A percentile compares a stretch with the other conserved stretches of the same genome.
Evolutionary conservation across 2,888 invertebrate genomes (phyloP).

Genomic region (Torymus texanus): DNA sequence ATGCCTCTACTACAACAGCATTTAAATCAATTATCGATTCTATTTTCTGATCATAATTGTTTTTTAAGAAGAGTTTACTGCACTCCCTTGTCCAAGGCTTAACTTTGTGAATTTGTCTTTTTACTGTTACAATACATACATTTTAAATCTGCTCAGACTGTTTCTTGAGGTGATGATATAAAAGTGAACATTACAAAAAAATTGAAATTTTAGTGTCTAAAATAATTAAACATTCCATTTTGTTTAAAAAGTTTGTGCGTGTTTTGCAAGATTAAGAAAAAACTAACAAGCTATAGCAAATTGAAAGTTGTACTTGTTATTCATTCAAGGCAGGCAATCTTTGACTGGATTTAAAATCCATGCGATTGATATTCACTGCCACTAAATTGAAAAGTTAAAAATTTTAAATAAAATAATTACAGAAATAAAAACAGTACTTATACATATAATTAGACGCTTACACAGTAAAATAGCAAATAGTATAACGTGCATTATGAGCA

Average conservation of each 20-base stretch:
- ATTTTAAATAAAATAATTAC: constrained; percentile 15
- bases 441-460: constrained; percentile 13
- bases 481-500: constrained; percentile 45
- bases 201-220: background rate
- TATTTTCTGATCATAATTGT: constrained; percentile 28
- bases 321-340: constrained; percentile 58
- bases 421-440: constrained; percentile 21
- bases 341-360: constrained; percentile 68
- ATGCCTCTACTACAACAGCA: constrained; percentile 79
- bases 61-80: constrained; percentile 56
- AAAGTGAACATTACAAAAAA: background rate
- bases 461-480: constrained; percentile 31
- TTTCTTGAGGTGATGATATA: background rate
- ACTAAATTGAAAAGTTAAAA: constrained; percentile 27
- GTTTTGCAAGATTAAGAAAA: constrained; percentile 10
- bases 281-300: too few relatives aligned
- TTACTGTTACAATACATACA: background rate
- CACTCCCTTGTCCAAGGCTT: constrained; percentile 71
- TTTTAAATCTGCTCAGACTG: constrained; percentile 4
- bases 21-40: constrained; percentile 70
- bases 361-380: constrained; percentile 64
- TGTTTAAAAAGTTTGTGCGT: constrained; percentile 4
- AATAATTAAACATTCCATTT: constrained; percentile 4
- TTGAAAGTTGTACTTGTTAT: background rate
- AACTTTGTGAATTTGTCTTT: constrained; percentile 71